Evolutionary conservation across 1,140 invertebrate species (phyloP).

Genomic region (Agraylea sexmaculata): DNA sequence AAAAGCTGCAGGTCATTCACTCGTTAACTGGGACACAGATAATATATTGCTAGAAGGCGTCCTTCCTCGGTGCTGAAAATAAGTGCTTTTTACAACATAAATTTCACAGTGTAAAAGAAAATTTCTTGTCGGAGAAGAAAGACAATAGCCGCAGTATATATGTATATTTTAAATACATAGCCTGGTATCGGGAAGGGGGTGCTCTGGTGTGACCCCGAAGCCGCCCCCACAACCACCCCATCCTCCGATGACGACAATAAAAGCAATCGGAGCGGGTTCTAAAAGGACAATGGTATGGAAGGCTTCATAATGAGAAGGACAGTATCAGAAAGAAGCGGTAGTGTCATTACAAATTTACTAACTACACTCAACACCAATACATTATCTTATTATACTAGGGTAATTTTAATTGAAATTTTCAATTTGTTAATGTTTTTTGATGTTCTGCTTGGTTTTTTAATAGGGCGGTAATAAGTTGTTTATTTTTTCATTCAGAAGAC

Average conservation of each 20-base stretch:
- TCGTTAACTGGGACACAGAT: conserved; percentile 12
- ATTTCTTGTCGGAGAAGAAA: conserved; percentile 19
- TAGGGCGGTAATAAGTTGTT: too few relatives aligned
- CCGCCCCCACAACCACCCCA: conserved; percentile 2
- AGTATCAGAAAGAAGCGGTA: conserved; percentile 21
- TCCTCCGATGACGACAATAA: conserved; percentile 17
- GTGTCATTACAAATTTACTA: too few relatives aligned
- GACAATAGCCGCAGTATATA: conserved; percentile 10
- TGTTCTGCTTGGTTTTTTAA: too few relatives aligned
- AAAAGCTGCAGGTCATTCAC: conserved; percentile 5
- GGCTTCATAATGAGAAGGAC: conserved; percentile 21
- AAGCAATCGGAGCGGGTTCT: conserved; percentile 21
- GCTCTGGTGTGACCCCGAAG: not conserved
- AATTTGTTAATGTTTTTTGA: too few relatives aligned
- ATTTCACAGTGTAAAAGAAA: conserved; percentile 20
- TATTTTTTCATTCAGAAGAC: too few relatives aligned
- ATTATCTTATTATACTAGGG: too few relatives aligned
- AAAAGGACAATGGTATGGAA: conserved; percentile 22
- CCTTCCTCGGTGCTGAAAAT: too few relatives aligned
- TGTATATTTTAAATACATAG: not conserved
- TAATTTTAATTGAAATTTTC: too few relatives aligned
- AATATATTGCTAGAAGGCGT: too few relatives aligned
- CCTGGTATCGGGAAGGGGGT: conserved; percentile 1
- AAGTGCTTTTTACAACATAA: conserved; percentile 22
- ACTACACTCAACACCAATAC: too few relatives aligned